Conservation (phyloP, 2,797 vertebrate species). For the Euthynnus affinis region DNA sequence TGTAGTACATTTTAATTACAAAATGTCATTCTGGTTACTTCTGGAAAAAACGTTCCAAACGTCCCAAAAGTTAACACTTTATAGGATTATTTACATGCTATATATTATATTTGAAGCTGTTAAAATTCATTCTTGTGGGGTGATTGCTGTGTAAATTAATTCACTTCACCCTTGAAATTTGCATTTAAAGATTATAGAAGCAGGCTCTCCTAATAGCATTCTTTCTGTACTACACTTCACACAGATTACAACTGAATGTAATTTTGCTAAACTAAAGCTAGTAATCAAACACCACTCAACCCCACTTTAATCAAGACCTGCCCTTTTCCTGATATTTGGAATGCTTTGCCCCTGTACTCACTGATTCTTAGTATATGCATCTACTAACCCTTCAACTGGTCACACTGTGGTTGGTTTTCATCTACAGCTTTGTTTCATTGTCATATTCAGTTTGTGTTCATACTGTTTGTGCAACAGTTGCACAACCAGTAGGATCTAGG, state of each 20-base stretch:
- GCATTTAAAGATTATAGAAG: background rate
- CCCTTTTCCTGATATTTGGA: slow-evolving; percentile 1
- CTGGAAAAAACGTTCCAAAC: too few species aligned
- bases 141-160: background rate
- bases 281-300: slow-evolving; percentile 9
- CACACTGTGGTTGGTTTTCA: too few species aligned
- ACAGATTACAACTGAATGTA: background rate
- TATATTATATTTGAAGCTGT: background rate
- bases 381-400: too few species aligned
- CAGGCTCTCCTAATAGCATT: background rate
- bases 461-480: too few species aligned
- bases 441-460: too few species aligned
- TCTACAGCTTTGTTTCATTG: too few species aligned
- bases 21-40: background rate
- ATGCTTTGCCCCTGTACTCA: too few species aligned
- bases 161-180: background rate
- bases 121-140: background rate
- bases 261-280: slow-evolving; percentile 9
- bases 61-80: background rate
- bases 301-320: slow-evolving; percentile 12
- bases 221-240: background rate
- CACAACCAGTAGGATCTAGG: too few species aligned
- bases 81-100: background rate
- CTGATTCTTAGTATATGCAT: too few species aligned
- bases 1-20: background rate